Base-by-base conservation (phyloP, 2,797 vertebrate genomes). In the Sebastes minor region DNA sequence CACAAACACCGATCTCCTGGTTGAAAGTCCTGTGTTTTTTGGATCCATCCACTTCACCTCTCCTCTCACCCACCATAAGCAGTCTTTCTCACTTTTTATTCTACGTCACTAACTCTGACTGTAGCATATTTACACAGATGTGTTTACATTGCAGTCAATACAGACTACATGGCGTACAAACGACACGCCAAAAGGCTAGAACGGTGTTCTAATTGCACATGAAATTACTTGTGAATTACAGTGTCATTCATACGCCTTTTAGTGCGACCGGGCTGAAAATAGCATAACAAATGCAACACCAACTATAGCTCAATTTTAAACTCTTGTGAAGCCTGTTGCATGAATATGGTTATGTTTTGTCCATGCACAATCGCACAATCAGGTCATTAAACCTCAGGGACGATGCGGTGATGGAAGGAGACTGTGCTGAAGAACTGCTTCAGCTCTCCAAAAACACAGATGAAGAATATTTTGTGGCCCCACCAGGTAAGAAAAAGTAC, bases 401-500 rank as follows among this genome's bases (percentile, higher is more conserved):
- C 0, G 98, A 99, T 86, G 63, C 61, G 0, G 95, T 96, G 30
- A 93, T 60, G 4, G 97, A 98, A 74, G 97, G 97, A 4, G 94
- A 95, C 84, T 96, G 95, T 86, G 94, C 94, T 1, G 96, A 97
- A 27, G 91, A 95, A 68, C 91, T 99, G 65, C 95, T 99, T 23
- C 87, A 91, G 59, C 97, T 97, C 4, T 95, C 98, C 76, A 95
- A 68, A 75, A 87, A 82, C 13, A 96, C 95, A 32, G 89, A 97
- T 42, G 98, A 99, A 83, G 98, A 98, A 62, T 99, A 99, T 90
- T 99, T 98, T 89, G 96, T 98, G 74, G 97, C 98, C 52, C 98
- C 98, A 71, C 97, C 97, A 96, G 98, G 98, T 99, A 94, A 23
- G 85, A 71, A 33, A 32, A 10, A 13, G 11, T 35, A 25, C 4